Percentiles rank a stretch among this genome's conserved stretches.
Evolutionary conservation across 2,797 vertebrate species (phyloP).

Genomic region (Hylomyscus alleni): DNA sequence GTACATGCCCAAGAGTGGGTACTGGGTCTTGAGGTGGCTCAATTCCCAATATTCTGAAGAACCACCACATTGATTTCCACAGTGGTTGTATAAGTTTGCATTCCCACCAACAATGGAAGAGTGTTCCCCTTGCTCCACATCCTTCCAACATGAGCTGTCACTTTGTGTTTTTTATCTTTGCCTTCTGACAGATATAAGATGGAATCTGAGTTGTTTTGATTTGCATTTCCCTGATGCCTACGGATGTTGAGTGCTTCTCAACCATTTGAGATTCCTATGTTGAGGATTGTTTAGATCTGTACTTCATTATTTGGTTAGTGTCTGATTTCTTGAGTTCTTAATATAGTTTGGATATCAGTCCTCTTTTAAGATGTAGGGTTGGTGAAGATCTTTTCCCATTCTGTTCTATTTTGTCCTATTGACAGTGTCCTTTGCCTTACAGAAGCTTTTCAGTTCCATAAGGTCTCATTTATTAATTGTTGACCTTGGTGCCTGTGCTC

Average conservation of each 20-base stretch:
- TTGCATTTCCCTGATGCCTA: background rate
- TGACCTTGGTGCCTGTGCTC: background rate
- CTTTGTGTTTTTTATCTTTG: background rate
- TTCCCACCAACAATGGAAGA: background rate
- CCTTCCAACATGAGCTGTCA: background rate
- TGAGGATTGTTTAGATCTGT: background rate
- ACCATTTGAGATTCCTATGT: background rate
- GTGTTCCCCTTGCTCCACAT: background rate
- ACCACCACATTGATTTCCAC: background rate
- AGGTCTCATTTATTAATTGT: background rate
- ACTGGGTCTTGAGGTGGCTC: background rate
- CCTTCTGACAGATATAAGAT: background rate
- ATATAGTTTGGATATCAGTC: background rate
- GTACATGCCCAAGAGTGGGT: background rate
- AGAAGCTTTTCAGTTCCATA: background rate
- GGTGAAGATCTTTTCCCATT: background rate
- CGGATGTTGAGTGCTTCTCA: background rate
- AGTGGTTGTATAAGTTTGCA: background rate
- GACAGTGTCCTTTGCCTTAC: background rate
- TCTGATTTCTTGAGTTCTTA: background rate
- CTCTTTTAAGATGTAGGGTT: background rate
- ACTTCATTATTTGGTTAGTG: background rate
- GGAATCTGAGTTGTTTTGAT: background rate
- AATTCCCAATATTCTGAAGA: background rate
- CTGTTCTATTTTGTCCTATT: background rate